phyloP scores from a whole-genome alignment of 2,888 invertebrate species.

The Hirtodrosophila trivittata region DNA sequence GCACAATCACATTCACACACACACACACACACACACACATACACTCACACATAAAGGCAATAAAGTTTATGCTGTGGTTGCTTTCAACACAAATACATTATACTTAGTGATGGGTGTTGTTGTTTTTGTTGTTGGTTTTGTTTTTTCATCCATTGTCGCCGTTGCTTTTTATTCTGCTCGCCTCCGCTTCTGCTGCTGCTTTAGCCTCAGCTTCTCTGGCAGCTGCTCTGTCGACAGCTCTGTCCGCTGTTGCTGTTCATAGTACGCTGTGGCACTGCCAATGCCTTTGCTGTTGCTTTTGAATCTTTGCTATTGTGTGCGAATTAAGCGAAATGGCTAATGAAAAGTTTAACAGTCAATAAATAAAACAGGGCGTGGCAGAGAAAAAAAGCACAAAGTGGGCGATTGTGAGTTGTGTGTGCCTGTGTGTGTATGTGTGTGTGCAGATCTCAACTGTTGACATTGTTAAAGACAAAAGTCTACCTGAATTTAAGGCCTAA shows the following conservation, averaged over 20 bases:
- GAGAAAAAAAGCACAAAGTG: conserved; percentile 25
- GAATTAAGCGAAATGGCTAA: conserved; percentile 80
- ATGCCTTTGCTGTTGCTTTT: conserved; percentile 54
- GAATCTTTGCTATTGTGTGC: conserved; percentile 74
- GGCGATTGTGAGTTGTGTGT: neutral
- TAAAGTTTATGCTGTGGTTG: conserved; percentile 73
- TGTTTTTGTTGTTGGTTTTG: conserved; percentile 36
- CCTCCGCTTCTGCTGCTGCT: conserved; percentile 27
- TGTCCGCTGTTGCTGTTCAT: conserved; percentile 16
- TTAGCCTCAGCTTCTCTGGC: conserved; percentile 31
- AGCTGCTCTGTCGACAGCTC: conserved; percentile 8
- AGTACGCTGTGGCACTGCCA: conserved; percentile 1
- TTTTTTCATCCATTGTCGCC: conserved; percentile 1
- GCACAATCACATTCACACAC: conserved; percentile 7
- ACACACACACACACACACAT: conserved; percentile 5
- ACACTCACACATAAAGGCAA: conserved; percentile 46
- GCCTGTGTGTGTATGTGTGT: neutral
- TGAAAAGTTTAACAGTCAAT: conserved; percentile 80
- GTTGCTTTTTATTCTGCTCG: neutral
- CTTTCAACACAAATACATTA: conserved; percentile 76
- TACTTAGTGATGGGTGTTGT: conserved; percentile 64
- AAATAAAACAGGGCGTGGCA: conserved; percentile 62
- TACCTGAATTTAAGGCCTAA: conserved; percentile 19
- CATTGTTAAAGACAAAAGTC: conserved; percentile 10
- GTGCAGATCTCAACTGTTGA: conserved; percentile 24